Base-by-base conservation (phyloP, 2,113 vertebrate species). In the Oncorhynchus nerka region DNA sequence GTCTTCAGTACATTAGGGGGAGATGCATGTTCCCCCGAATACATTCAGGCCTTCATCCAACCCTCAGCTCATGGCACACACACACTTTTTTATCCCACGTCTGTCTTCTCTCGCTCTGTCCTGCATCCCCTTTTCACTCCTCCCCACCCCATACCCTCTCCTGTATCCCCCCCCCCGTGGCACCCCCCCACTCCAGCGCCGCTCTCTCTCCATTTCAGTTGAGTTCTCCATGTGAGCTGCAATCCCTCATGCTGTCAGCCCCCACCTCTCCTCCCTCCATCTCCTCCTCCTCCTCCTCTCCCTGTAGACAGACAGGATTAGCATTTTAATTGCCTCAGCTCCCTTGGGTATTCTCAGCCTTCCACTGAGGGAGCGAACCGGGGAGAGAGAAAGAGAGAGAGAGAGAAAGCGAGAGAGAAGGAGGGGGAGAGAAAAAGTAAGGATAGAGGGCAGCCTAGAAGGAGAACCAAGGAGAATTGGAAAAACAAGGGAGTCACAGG, bases 321-420 rank as follows among this genome's bases (percentile, higher is more conserved):
- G 93, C 93, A 94, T 94, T 94, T 94, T 94, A 94, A 94, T 94
- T 94, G 92, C 93, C 94, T 94, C 93, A 94, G 93, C 93, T 94
- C 93, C 92, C 93, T 93, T 92, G 93, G 93, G 93, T 92, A 93
- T 94, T 94, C 92, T 91, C 92, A 92, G 93, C 93, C 93, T 94
- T 94, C 93, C 92, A 93, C 91, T 93, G 93, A 88, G 92, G 89
- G 92, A 90, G 92, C 90, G 90, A 82, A 65, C 81, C 77, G 86
- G 86, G 85, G 81, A 89, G 84, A 79, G 68, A 59, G 4, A 9
- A 62, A 69, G 83, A 85, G 82, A 59, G 4, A 7, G 83, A 85
- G 82, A 87, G 83, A 55, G 49, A 65, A 6, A 59, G 4, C 5
- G 83, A 85, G 82, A 87, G 83, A 55, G 49, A 65, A 6, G 1